Conservation (phyloP, 2,113 vertebrate species). For the Chiloscyllium plagiosum region DNA sequence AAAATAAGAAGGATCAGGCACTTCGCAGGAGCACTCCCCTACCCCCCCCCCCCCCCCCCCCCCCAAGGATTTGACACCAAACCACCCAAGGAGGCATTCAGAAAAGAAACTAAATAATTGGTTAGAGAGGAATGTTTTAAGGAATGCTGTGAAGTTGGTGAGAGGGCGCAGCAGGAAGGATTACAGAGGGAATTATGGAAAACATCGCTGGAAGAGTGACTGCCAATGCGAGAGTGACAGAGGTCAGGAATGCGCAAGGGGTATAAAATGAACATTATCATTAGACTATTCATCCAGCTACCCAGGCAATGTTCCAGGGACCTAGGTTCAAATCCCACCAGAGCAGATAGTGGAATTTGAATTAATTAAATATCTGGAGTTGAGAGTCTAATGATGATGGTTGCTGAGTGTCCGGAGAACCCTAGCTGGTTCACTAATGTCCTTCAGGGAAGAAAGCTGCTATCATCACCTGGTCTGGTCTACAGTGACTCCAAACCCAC, state of each 20-base stretch:
- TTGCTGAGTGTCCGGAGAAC: no score
- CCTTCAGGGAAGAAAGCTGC: no score
- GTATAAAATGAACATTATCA: neutral
- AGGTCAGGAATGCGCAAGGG: neutral
- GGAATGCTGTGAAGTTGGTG: neutral
- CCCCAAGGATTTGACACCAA: neutral
- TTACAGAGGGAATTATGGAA: neutral
- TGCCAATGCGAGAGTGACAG: neutral
- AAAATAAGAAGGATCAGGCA: neutral
- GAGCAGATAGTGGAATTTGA: no score
- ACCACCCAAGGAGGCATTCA: neutral
- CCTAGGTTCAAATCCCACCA: no score
- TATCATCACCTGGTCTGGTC: no score
- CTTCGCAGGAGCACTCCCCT: neutral
- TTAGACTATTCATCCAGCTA: no score
- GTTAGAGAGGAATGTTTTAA: neutral
- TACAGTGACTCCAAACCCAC: no score
- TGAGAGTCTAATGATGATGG: no score
- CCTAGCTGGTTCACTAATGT: no score
- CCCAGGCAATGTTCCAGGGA: no score
- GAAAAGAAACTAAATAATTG: neutral
- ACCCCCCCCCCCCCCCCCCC: no score
- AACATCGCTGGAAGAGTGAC: neutral
- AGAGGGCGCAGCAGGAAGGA: neutral
- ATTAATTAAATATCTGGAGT: no score